These are phyloP conservation scores for Cichladusa arquata DNA, from an alignment of 2,113 vertebrate species.

Conservation along the genomic window DNA sequence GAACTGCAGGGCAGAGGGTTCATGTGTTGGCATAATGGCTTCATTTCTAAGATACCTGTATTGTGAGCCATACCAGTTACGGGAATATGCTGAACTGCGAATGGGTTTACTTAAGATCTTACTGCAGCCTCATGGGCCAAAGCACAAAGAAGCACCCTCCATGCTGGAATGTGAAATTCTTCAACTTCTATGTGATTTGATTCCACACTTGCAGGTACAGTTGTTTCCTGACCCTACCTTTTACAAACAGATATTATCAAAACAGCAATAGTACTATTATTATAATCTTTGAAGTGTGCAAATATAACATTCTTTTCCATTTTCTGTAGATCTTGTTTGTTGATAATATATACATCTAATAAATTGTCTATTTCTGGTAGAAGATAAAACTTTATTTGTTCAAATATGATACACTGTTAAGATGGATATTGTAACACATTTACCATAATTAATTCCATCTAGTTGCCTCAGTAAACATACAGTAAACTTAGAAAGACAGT, in stretches of 20 bases:
- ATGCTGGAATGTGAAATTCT: slow-evolving; percentile 72
- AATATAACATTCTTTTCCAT: not conserved
- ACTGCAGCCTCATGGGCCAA: slow-evolving; percentile 56
- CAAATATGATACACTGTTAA: not conserved
- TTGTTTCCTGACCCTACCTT: not conserved
- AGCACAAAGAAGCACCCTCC: slow-evolving; percentile 1
- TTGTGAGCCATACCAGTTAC: slow-evolving; percentile 84
- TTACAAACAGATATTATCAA: not conserved
- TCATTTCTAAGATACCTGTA: slow-evolving; percentile 91
- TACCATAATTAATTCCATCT: not conserved
- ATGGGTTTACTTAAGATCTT: slow-evolving; percentile 83
- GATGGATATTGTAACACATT: not conserved
- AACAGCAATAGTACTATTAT: not conserved
- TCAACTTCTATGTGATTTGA: slow-evolving; percentile 78
- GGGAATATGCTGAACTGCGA: slow-evolving; percentile 84
- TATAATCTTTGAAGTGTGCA: not conserved
- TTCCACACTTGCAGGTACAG: slow-evolving; percentile 85
- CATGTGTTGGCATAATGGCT: slow-evolving; percentile 80
- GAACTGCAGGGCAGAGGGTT: slow-evolving; percentile 74
- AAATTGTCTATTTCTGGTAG: not conserved
- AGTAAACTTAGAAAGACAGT: not conserved
- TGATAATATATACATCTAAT: not conserved
- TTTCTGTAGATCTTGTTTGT: not conserved
- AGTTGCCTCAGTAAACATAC: not conserved
- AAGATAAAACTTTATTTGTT: not conserved